These are phyloP conservation scores for Catocala fraxini DNA, from an alignment of 2,888 invertebrate species.

Conservation along the genomic window DNA sequence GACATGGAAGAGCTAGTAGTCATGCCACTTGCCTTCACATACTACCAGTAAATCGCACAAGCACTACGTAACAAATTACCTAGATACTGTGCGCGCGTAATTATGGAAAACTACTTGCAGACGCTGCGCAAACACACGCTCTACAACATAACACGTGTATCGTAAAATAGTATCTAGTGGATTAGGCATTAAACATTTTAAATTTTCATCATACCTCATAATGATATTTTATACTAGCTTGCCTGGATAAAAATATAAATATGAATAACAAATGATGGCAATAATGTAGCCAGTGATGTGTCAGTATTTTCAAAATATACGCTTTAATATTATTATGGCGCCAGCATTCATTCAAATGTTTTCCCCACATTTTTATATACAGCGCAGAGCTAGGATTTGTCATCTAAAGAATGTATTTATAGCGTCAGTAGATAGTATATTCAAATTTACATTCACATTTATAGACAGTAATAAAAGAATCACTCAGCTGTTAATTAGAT, in stretches of 20 bases:
- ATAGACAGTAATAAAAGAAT: no score
- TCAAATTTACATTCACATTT: no score
- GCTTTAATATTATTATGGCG: background rate
- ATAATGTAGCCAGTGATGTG: background rate
- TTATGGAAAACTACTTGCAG: slow-evolving; percentile 53
- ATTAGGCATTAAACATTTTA: background rate
- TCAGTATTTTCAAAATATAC: background rate
- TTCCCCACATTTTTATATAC: no score
- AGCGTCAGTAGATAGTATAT: no score
- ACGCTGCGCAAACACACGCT: slow-evolving; percentile 31
- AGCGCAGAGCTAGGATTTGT: no score
- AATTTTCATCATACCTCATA: background rate
- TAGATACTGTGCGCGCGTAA: slow-evolving; percentile 35
- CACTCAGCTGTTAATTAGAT: no score
- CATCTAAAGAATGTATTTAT: no score
- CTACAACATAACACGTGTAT: slow-evolving; percentile 35
- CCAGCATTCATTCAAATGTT: background rate
- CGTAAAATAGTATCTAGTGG: slow-evolving; percentile 1
- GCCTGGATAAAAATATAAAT: background rate
- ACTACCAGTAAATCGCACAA: slow-evolving; percentile 36
- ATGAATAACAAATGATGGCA: slow-evolving; percentile 1
- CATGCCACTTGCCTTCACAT: slow-evolving; percentile 42
- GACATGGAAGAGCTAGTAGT: slow-evolving; percentile 23
- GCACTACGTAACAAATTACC: slow-evolving; percentile 45
- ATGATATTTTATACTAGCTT: background rate